Percentiles rank a stretch among this genome's conserved stretches.
Evolutionary conservation across 2,113 vertebrate genomes (phyloP).

Genomic region (Phoenicopterus ruber): DNA sequence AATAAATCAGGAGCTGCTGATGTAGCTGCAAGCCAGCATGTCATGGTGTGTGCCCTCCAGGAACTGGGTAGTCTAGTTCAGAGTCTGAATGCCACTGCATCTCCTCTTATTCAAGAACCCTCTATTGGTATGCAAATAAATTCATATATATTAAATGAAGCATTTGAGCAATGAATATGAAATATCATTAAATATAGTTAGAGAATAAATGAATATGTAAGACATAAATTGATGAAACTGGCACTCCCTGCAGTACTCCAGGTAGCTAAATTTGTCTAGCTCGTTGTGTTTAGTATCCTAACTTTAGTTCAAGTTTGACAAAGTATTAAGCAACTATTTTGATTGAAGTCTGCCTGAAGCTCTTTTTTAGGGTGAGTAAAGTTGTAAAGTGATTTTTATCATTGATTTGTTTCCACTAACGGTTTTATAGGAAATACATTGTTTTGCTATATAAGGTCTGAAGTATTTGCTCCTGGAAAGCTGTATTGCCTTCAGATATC

Average conservation of each 20-base stretch:
- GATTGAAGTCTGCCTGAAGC: background rate
- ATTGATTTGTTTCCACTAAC: background rate
- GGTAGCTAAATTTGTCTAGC: background rate
- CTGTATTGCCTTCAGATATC: background rate
- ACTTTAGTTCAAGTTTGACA: background rate
- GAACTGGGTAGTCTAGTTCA: conserved; percentile 96
- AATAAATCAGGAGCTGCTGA: conserved; percentile 92
- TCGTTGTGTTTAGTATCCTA: background rate
- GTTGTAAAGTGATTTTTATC: background rate
- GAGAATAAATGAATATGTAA: background rate
- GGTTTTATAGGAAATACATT: background rate
- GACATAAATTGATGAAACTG: background rate
- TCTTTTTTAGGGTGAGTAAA: background rate
- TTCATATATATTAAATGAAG: background rate
- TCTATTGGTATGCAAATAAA: conserved; percentile 83
- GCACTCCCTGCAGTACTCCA: background rate
- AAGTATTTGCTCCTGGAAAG: background rate
- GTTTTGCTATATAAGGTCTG: background rate
- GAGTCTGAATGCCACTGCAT: conserved; percentile 93
- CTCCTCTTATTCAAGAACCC: conserved; percentile 94
- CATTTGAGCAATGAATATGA: background rate
- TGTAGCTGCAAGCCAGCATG: conserved; percentile 94
- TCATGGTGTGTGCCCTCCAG: conserved; percentile 97
- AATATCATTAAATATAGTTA: background rate
- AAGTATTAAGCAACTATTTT: background rate